A percentile compares a stretch with the other conserved stretches of the same genome.
Evolutionary conservation across 2,797 vertebrate species (phyloP).

Genomic region (Megaceryle alcyon): DNA sequence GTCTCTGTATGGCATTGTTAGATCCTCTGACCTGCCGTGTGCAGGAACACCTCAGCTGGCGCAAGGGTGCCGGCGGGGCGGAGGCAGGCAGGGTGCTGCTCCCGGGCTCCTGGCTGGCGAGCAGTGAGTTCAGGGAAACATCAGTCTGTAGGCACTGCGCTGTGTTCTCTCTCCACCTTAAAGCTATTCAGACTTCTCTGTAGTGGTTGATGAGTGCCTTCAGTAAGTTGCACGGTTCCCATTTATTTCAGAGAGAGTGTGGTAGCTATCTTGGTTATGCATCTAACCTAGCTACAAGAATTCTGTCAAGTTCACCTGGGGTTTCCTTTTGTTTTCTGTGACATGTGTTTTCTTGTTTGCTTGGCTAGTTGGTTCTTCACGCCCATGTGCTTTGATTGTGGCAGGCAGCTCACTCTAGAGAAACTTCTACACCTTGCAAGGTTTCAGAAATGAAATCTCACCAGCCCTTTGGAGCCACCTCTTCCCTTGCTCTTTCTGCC

Average conservation of each 20-base stretch:
- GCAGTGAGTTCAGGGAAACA: too few relatives aligned
- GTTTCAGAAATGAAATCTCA: too few relatives aligned
- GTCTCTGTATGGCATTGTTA: not conserved
- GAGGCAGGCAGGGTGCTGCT: not conserved
- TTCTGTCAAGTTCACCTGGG: not conserved
- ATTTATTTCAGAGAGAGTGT: rapidly evolving
- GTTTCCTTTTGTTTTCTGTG: not conserved
- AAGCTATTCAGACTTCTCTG: not conserved
- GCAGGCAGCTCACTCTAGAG: not conserved
- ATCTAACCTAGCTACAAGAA: not conserved
- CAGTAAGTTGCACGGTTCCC: too few relatives aligned
- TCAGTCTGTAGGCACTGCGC: not conserved
- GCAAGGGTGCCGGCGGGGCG: too few relatives aligned
- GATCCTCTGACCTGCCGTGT: not conserved
- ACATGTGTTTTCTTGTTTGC: not conserved
- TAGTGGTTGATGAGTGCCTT: not conserved
- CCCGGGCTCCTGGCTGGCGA: not conserved
- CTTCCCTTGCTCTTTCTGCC: not conserved
- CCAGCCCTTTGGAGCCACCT: not conserved
- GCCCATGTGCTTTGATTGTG: rapidly evolving
- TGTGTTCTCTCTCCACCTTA: not conserved
- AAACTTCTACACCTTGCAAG: not conserved
- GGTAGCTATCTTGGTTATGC: not conserved
- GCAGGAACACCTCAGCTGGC: not conserved
- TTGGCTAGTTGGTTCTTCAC: not conserved